Conservation (phyloP, 2,113 vertebrate species). For the Acinonyx jubatus region DNA sequence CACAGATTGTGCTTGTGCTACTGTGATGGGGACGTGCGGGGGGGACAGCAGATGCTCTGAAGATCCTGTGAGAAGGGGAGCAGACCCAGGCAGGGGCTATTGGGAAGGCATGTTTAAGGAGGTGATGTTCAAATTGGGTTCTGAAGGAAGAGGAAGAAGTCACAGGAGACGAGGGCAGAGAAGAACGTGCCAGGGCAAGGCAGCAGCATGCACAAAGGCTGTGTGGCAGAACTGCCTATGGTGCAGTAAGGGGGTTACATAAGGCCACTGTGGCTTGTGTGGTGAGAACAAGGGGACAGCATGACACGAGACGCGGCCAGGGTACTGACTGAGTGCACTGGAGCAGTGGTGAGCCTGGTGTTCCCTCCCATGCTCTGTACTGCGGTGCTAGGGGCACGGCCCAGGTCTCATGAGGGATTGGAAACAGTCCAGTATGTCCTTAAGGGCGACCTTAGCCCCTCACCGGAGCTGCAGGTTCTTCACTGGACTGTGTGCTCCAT, state of each 20-base stretch:
- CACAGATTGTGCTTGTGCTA: background rate
- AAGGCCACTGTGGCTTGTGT: background rate
- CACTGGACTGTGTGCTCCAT: fast-evolving
- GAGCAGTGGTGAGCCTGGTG: background rate
- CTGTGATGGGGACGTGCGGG: background rate
- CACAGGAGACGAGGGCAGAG: background rate
- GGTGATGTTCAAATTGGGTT: background rate
- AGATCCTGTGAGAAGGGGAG: background rate
- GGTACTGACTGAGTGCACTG: background rate
- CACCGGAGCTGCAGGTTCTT: background rate
- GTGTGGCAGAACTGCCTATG: fast-evolving
- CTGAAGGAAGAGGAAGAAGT: background rate
- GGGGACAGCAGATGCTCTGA: background rate
- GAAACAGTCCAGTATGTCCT: background rate
- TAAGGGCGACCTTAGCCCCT: background rate
- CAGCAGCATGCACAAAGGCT: background rate
- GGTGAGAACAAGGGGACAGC: background rate
- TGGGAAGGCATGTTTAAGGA: background rate
- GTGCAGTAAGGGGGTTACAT: background rate
- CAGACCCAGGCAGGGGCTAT: background rate
- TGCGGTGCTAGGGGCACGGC: background rate
- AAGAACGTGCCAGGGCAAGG: background rate
- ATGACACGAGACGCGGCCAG: fast-evolving
- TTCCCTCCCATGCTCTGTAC: background rate
- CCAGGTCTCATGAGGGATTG: background rate